Conservation (phyloP, 2,113 vertebrate genomes). For the Opisthocomus hoazin region DNA sequence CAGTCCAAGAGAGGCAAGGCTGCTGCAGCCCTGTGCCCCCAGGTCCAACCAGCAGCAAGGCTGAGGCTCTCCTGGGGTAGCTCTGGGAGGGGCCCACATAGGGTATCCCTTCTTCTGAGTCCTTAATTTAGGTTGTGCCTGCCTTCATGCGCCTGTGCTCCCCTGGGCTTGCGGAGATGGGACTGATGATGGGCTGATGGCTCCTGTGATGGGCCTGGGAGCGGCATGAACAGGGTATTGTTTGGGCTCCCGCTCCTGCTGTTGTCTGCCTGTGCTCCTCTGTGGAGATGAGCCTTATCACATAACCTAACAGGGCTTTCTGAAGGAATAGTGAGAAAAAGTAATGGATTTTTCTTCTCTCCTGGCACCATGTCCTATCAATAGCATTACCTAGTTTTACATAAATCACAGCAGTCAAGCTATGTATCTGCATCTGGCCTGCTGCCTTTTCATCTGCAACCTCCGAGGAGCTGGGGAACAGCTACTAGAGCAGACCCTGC, state of each 20-base stretch:
- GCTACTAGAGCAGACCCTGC: background rate
- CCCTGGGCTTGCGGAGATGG: background rate
- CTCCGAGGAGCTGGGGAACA: background rate
- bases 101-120: background rate
- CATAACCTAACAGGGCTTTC: background rate
- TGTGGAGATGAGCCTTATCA: background rate
- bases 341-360: background rate
- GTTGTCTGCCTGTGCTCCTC: background rate
- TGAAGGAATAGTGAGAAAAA: background rate
- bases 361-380: background rate
- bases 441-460: background rate
- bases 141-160: background rate
- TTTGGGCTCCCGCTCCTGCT: background rate
- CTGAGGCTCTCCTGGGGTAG: background rate
- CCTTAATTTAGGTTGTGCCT: background rate
- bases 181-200: background rate
- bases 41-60: background rate
- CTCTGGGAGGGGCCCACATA: background rate
- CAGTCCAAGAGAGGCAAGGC: rapidly evolving
- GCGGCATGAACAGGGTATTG: background rate
- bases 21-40: background rate
- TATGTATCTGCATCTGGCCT: background rate
- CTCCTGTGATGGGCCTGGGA: background rate
- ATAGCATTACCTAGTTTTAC: background rate
- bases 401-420: background rate